These are phyloP conservation scores for Bombus superbus DNA, from an alignment of 1,140 invertebrate genomes.

Conservation along the genomic window DNA sequence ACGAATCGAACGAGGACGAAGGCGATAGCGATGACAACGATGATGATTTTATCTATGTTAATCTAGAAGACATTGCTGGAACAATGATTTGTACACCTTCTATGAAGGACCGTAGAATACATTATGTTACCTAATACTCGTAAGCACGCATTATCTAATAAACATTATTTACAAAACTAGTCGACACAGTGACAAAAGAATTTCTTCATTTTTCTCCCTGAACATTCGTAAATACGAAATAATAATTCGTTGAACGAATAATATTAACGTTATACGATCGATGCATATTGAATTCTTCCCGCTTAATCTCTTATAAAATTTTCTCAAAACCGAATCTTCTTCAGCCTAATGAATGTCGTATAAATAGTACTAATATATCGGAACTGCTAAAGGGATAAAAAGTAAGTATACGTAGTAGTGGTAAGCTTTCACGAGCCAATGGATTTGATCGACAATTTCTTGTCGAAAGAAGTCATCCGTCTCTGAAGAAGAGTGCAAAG, in stretches of 20 bases:
- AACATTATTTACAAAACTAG: constrained; percentile 81
- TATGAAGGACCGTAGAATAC: constrained; percentile 80
- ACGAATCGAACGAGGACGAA: constrained; percentile 47
- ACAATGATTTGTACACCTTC: constrained; percentile 82
- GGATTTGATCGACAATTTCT: constrained; percentile 6
- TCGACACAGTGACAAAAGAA: background rate
- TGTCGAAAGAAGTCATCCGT: constrained; percentile 8
- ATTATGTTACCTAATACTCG: constrained; percentile 80
- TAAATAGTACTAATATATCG: background rate
- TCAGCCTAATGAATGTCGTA: background rate
- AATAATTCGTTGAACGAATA: background rate
- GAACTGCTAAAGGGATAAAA: background rate
- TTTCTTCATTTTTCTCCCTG: constrained; percentile 3
- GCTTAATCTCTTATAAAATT: background rate
- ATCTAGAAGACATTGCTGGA: constrained; percentile 81
- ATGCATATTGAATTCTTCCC: background rate
- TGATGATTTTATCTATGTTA: constrained; percentile 80
- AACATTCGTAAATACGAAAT: constrained; percentile 1
- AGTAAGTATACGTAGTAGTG: background rate
- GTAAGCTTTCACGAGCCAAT: constrained; percentile 11
- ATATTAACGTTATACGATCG: no score
- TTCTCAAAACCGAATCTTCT: background rate
- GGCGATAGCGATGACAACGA: constrained; percentile 69
- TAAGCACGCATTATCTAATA: constrained; percentile 81
- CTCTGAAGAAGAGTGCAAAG: background rate